Evolutionary conservation across 2,113 vertebrate genomes (phyloP), one percentile per base, ranked within the genome.

Genomic region (Patagioenas fasciata): DNA sequence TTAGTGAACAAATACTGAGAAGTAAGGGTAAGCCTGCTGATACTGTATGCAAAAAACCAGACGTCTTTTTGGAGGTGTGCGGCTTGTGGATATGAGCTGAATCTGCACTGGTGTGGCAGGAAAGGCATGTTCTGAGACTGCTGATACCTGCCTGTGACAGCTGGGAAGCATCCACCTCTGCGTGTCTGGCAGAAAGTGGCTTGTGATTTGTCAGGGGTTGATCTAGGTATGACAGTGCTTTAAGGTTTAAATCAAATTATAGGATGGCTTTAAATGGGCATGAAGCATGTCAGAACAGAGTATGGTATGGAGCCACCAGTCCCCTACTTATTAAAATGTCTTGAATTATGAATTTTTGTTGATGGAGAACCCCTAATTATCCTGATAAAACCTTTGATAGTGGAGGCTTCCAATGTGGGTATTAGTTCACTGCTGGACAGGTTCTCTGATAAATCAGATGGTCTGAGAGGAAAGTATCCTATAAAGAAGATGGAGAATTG

Each of bases 371-470:
- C 15, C n/a, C 31, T 66, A 32, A 51, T 88, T 88, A 60, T 58
- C 25, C 36, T 0, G 0, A 12, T 83, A 51, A 5, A 28, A 6
- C n/a, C 36, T 92, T 54, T 56, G 25, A 36, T 44, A 47, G 32
- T 40, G 29, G 34, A 67, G 86, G 21, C 94, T 56, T 79, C 77
- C 60, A 56, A 1, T 42, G 80, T 21, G 60, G 34, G 19, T 80
- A 29, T 80, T 71, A n/a, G 38, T 81, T 88, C 60, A 60, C 26
- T 84, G 38, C 32, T 84, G 83, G 56, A 64, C 26, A 51, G 32
- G 26, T 66, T 83, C 74, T 90, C 42, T 94, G 60, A 47, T 86
- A 81, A 91, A 74, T 74, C 29, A 53, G 36, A 31, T 6, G 26
- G 5, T 81, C 48, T 71, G 65, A 94, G 60, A 40, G 20, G 50